phyloP scores from a whole-genome alignment of 2,797 vertebrate species.

The Pangasius sanitwongsei region DNA sequence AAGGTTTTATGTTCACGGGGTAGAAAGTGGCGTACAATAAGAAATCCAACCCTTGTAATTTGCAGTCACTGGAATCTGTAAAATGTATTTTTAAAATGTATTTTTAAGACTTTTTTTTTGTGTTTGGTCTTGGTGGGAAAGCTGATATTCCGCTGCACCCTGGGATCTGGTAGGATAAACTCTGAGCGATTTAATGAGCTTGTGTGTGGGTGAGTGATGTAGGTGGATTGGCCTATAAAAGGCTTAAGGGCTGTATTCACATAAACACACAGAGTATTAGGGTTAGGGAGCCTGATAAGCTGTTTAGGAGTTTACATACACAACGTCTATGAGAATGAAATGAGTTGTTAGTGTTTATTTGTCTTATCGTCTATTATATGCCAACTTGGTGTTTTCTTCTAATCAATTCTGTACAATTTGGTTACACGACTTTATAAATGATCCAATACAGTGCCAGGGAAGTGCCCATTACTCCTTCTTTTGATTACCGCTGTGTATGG shows the following conservation, averaged over 20 bases:
- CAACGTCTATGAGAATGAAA: constrained; percentile 45
- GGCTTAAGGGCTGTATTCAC: constrained; percentile 65
- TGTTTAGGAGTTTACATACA: constrained; percentile 56
- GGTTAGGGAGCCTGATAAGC: constrained; percentile 64
- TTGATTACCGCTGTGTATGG: not conserved
- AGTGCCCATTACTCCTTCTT: not conserved
- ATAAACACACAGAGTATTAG: constrained; percentile 66
- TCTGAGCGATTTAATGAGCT: constrained; percentile 59
- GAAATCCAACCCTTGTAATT: not conserved
- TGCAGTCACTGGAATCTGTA: not conserved
- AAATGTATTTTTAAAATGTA: not conserved
- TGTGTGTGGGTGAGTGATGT: constrained; percentile 48
- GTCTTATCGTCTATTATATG: not conserved
- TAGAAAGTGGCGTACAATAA: not conserved
- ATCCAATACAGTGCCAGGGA: not conserved
- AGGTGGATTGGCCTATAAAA: constrained; percentile 70
- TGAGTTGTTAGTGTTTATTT: not conserved
- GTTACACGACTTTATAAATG: not conserved
- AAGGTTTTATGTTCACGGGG: not conserved
- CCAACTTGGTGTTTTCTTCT: not conserved
- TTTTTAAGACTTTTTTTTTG: not conserved
- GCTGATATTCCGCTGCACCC: constrained; percentile 58
- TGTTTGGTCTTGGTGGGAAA: constrained; percentile 28
- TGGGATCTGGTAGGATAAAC: constrained; percentile 53
- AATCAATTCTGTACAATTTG: not conserved